phyloP scores from a whole-genome alignment of 1,140 invertebrate species.

The Pinna nobilis region DNA sequence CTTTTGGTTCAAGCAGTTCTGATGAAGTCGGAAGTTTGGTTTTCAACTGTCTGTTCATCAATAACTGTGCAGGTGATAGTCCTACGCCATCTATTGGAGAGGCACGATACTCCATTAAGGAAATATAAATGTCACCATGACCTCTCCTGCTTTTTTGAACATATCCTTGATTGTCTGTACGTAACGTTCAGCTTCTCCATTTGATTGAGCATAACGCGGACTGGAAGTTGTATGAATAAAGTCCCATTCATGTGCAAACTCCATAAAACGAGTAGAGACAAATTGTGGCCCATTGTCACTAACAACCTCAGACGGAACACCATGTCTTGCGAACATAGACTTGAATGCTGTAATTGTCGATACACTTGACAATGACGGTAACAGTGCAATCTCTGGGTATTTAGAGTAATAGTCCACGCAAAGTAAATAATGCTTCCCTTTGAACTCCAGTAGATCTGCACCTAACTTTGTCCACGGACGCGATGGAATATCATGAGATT shows the following conservation, averaged over 20 bases:
- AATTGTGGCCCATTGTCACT: conserved; percentile 73
- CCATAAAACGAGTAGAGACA: conserved; percentile 65
- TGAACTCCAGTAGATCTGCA: too few relatives aligned
- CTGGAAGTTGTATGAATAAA: conserved; percentile 70
- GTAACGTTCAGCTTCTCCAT: conserved; percentile 49
- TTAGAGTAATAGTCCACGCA: conserved; percentile 48
- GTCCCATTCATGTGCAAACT: conserved; percentile 71
- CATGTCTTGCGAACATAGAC: conserved; percentile 47
- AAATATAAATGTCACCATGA: conserved; percentile 33
- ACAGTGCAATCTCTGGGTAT: conserved; percentile 32
- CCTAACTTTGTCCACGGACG: too few relatives aligned
- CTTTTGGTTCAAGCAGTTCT: background rate
- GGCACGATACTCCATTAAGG: conserved; percentile 35
- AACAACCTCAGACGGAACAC: conserved; percentile 33
- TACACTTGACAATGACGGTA: conserved; percentile 17
- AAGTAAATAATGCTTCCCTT: conserved; percentile 31
- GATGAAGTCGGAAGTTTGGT: conserved; percentile 29
- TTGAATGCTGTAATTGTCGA: conserved; percentile 28
- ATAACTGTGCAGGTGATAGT: conserved; percentile 36
- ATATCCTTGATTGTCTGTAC: conserved; percentile 49
- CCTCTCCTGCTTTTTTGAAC: conserved; percentile 38
- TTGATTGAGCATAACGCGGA: conserved; percentile 57
- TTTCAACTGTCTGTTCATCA: conserved; percentile 37
- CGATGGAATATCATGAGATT: too few relatives aligned
- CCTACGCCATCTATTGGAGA: conserved; percentile 28